Conservation (phyloP, 2,113 vertebrate genomes). For the Physeter macrocephalus region DNA sequence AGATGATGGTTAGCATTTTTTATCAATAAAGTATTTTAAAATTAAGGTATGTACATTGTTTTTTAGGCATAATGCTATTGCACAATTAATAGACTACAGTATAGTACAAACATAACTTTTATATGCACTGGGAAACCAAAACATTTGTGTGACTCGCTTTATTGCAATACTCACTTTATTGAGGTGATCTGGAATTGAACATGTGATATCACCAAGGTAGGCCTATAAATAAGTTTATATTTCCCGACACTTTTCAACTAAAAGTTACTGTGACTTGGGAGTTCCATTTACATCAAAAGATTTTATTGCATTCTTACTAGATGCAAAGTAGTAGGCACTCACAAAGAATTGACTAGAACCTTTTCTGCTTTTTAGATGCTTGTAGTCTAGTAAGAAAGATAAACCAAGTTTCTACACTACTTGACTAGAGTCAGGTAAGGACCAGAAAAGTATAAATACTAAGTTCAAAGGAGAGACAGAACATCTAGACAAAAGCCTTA, state of each 20-base stretch:
- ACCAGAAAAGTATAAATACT: neutral
- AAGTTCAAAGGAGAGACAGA: neutral
- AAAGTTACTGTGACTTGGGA: neutral
- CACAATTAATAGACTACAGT: neutral
- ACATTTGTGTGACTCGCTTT: neutral
- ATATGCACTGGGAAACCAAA: neutral
- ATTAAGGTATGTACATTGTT: neutral
- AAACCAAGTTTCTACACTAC: neutral
- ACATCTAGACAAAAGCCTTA: neutral
- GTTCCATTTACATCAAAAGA: neutral
- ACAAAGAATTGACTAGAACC: neutral
- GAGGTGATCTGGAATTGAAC: neutral
- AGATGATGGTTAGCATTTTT: neutral
- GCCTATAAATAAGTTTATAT: neutral
- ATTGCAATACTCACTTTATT: neutral
- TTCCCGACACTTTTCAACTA: neutral
- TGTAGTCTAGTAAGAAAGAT: neutral
- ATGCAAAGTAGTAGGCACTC: neutral
- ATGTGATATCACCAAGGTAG: neutral
- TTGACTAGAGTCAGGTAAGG: neutral
- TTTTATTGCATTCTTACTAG: slow-evolving; percentile 1
- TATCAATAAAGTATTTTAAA: neutral
- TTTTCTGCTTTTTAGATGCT: neutral
- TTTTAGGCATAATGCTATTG: neutral
- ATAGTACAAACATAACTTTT: neutral